A percentile compares a stretch with the other conserved stretches of the same genome.
Conservation (phyloP, 2,113 vertebrate species). For the Salvator merianae region DNA sequence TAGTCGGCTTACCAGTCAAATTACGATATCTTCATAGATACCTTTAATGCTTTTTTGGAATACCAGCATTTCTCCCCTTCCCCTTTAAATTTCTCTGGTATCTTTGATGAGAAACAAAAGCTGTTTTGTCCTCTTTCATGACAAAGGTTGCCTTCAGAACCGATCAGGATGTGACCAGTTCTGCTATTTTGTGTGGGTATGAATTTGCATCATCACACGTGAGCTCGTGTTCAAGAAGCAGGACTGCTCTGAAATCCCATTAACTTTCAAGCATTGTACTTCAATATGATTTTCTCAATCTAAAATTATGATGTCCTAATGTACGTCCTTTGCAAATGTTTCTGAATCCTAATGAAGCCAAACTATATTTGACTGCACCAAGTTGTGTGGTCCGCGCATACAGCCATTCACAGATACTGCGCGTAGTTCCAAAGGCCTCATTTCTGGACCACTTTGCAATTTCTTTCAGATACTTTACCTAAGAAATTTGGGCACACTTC, state of each 20-base stretch:
- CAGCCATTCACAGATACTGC: background rate
- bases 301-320: background rate
- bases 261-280: conserved; percentile 30
- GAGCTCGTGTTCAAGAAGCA: conserved; percentile 5
- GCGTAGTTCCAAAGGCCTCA: no score
- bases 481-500: no score
- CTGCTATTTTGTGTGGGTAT: conserved; percentile 17
- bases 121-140: conserved; percentile 5
- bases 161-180: conserved; percentile 24
- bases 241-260: conserved; percentile 50
- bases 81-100: background rate
- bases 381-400: background rate
- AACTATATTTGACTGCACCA: background rate
- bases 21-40: background rate
- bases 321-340: background rate
- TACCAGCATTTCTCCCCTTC: no score
- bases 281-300: conserved; percentile 41
- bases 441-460: no score
- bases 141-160: conserved; percentile 7
- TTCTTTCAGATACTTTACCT: no score
- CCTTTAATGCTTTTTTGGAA: conserved; percentile 14
- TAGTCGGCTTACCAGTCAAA: background rate
- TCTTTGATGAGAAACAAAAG: conserved; percentile 27
- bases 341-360: background rate
- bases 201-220: background rate